Base-by-base conservation (phyloP, 2,113 vertebrate species). In the Eptesicus fuscus region DNA sequence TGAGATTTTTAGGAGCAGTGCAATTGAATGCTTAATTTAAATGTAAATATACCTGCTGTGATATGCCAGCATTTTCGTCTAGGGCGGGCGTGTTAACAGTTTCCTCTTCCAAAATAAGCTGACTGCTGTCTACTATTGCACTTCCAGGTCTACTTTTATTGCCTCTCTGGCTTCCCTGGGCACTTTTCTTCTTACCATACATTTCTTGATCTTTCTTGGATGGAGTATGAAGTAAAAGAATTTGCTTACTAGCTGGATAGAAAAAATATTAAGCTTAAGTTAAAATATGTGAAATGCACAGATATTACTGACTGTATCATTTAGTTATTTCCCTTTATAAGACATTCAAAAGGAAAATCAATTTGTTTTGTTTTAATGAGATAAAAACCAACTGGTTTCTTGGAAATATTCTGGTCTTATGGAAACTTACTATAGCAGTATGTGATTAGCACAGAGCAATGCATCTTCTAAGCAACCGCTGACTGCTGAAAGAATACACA, bases 171-270 rank as follows among this genome's bases (percentile, higher is more conserved):
- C 88, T 79, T 30, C 79, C 70, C 37, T 3, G 25, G 37, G 10
- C 5, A 85, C 61, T 17, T 49, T 88, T 97, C 96, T 96, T 98
- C 95, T 96, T 98, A 0, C 17, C 4, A 42, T 0, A 82, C 9
- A 37, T 42, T 91, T 98, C 98, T 51, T 85, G 47, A 9, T 98
- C 98, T 67, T 98, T 99, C 94, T 97, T 98, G 92, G 47, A 51
- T 92, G 8, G 83, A 28, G 25, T 61, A 63, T 88, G 96, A 85
- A 1, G 30, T 88, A 44, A 44, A 42, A 97, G 95, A 49, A 92
- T 7, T 85, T 96, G 96, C 37, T 94, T 98, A 92, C 96, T 98
- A 95, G 98, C 98, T 99, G 88, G 61, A 97, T 9, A 67, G 35
- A 28, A 73, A 63, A 97, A 95, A 91, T 32, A 28, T 42, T 78